phyloP scores from a whole-genome alignment of 2,113 vertebrate species.

The Neomonachus schauinslandi region DNA sequence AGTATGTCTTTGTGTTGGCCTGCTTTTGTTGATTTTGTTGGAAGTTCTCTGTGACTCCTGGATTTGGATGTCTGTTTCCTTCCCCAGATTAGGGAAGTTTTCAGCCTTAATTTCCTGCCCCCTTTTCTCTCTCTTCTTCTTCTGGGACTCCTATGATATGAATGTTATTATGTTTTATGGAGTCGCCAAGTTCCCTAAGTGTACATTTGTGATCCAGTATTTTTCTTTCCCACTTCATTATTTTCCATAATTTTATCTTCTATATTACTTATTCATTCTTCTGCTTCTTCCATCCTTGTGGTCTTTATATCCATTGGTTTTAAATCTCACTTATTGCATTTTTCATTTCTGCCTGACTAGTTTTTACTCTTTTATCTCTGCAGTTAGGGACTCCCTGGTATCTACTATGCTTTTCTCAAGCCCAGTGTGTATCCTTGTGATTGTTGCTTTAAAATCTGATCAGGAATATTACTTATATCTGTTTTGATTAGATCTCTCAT shows the following conservation, averaged over 20 bases:
- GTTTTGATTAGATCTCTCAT: neutral
- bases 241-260: neutral
- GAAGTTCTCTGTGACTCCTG: neutral
- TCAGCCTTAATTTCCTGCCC: neutral
- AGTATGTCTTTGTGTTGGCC: neutral
- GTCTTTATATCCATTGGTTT: neutral
- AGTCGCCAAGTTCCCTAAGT: neutral
- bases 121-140: neutral
- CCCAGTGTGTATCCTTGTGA: neutral
- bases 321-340: neutral
- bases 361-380: neutral
- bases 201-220: neutral
- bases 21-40: neutral
- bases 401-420: neutral
- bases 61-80: neutral
- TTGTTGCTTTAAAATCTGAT: neutral
- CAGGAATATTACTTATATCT: neutral
- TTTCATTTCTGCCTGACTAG: neutral
- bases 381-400: neutral
- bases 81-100: neutral
- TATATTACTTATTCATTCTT: neutral
- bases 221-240: neutral
- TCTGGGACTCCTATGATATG: neutral
- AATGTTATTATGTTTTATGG: neutral
- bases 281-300: neutral